Evolutionary conservation across 2,888 invertebrate genomes (phyloP).

Genomic region (Nineta flava): DNA sequence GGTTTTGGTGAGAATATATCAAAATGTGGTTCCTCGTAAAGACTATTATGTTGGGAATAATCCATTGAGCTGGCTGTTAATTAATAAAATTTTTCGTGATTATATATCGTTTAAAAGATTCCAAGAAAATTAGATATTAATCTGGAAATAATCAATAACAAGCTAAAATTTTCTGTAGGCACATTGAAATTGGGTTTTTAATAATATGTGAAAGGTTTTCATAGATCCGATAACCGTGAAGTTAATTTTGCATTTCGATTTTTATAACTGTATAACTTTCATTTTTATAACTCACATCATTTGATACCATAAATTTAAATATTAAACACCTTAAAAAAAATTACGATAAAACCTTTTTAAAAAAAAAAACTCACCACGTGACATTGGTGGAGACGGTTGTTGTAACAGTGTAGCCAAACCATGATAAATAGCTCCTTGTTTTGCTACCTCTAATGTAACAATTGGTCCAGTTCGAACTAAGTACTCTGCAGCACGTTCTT

Average conservation of each 20-base stretch:
- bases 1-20: constrained; percentile 24
- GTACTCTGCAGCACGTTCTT: constrained; percentile 86
- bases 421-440: constrained; percentile 94
- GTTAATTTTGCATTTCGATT: too few relatives aligned
- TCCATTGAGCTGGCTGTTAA: constrained; percentile 8
- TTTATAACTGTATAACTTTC: too few relatives aligned
- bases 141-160: too few relatives aligned
- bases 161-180: too few relatives aligned
- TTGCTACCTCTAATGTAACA: constrained; percentile 90
- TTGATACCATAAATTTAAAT: too few relatives aligned
- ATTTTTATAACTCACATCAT: too few relatives aligned
- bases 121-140: not conserved
- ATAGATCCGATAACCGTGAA: too few relatives aligned
- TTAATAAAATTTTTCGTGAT: not conserved
- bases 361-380: constrained; percentile 43
- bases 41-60: constrained; percentile 4
- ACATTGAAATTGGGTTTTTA: too few relatives aligned
- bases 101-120: not conserved
- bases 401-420: constrained; percentile 85
- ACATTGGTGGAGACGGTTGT: constrained; percentile 74
- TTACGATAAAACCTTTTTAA: not conserved
- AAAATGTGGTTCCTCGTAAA: constrained; percentile 13
- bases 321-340: too few relatives aligned
- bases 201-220: too few relatives aligned
- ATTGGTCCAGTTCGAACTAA: constrained; percentile 86